A percentile compares a stretch with the other conserved stretches of the same genome.
phyloP scores from a whole-genome alignment of 2,888 invertebrate genomes.

The Meta bourneti region DNA sequence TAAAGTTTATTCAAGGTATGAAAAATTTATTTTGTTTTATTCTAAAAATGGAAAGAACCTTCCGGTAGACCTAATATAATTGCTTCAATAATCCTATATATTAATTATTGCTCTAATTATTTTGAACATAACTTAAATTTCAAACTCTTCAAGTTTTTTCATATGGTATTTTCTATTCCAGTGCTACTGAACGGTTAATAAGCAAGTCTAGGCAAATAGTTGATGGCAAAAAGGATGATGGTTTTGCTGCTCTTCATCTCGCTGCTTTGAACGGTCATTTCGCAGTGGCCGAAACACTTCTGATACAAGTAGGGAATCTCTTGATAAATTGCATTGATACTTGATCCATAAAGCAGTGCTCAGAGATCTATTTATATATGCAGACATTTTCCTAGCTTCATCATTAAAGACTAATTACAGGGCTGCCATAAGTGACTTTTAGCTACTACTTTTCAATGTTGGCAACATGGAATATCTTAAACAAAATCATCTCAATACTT shows the following conservation, averaged over 20 bases:
- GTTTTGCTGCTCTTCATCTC: slow-evolving; percentile 91
- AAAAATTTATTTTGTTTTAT: too few relatives aligned
- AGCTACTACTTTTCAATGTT: not conserved
- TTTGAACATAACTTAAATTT: not conserved
- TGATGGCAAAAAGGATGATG: slow-evolving; percentile 92
- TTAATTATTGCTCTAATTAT: too few relatives aligned
- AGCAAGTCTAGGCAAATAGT: slow-evolving; percentile 87
- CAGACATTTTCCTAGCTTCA: not conserved
- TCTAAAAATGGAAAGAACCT: too few relatives aligned
- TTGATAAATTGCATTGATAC: not conserved
- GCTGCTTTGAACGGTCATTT: slow-evolving; percentile 91
- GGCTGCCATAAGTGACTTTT: not conserved
- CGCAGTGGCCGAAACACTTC: slow-evolving; percentile 80
- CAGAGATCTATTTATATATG: not conserved
- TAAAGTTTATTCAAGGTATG: too few relatives aligned
- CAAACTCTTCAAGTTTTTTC: not conserved
- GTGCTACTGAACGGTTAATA: slow-evolving; percentile 87
- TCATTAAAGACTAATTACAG: not conserved
- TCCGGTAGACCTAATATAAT: too few relatives aligned
- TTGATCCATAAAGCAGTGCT: too few relatives aligned
- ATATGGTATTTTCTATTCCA: slow-evolving; percentile 79
- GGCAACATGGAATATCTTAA: too few relatives aligned
- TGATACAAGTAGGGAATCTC: slow-evolving; percentile 79
- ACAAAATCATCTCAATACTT: too few relatives aligned
- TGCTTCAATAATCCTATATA: too few relatives aligned